Percentiles rank a stretch among this genome's conserved stretches.
phyloP scores from a whole-genome alignment of 1,140 invertebrate species.

The Colletes gigas region DNA sequence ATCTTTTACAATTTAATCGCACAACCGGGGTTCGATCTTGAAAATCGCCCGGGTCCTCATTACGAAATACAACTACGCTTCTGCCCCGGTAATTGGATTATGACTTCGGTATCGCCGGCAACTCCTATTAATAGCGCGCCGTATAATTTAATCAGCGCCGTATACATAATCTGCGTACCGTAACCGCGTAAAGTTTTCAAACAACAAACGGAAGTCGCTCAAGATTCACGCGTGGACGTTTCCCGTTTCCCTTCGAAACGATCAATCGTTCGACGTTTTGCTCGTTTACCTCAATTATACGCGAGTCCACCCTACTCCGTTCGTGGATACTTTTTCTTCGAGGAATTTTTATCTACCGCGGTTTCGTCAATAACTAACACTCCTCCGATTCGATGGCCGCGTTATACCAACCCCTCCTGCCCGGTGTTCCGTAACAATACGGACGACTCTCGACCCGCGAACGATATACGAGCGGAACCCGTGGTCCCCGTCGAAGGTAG shows the following conservation, averaged over 20 bases:
- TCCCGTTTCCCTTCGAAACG: neutral
- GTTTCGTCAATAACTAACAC: slow-evolving; percentile 21
- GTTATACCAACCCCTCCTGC: neutral
- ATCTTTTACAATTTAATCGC: neutral
- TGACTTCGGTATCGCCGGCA: neutral
- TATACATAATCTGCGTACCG: neutral
- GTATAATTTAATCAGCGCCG: neutral
- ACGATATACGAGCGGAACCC: slow-evolving; percentile 30
- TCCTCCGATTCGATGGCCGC: neutral
- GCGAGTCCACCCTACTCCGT: no score
- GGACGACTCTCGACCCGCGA: slow-evolving; percentile 12
- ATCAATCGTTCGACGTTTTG: neutral
- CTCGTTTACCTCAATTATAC: neutral
- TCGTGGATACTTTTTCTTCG: neutral
- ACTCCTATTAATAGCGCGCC: neutral
- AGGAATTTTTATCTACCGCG: slow-evolving; percentile 11
- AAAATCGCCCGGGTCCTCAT: neutral
- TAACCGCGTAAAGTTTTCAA: no score
- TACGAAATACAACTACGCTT: neutral
- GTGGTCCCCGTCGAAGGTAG: slow-evolving; percentile 1
- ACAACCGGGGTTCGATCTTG: neutral
- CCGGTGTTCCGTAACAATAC: slow-evolving; percentile 17
- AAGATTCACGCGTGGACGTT: neutral
- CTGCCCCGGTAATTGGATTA: neutral
- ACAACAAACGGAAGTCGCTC: no score